Conservation (phyloP, 2,113 vertebrate species). For the Suncus etruscus region DNA sequence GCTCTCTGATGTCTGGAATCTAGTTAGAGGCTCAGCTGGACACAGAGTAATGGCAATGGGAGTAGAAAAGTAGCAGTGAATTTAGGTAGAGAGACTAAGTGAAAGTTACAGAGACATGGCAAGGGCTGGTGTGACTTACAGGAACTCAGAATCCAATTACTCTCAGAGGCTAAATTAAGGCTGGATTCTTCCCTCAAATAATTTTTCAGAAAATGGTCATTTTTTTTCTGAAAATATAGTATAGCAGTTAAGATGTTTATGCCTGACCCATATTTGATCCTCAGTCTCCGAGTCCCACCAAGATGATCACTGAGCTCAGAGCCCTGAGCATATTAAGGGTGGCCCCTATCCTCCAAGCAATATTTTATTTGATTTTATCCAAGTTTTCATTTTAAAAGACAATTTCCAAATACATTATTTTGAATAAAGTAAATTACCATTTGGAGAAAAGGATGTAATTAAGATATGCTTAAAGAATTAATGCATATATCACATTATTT, state of each 20-base stretch:
- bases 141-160: not conserved
- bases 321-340: too few species aligned
- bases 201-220: constrained; percentile 21
- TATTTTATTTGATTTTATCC: too few species aligned
- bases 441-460: not conserved
- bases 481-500: not conserved
- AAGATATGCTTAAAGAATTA: not conserved
- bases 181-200: not conserved
- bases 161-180: not conserved
- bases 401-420: not conserved
- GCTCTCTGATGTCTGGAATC: not conserved
- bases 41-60: too few species aligned
- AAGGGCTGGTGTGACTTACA: not conserved
- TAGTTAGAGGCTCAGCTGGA: not conserved
- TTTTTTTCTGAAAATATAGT: not conserved
- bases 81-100: not conserved
- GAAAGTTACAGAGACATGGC: not conserved
- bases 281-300: too few species aligned
- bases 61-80: not conserved
- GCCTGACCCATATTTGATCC: too few species aligned
- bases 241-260: too few species aligned
- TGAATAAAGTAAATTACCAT: constrained; percentile 15
- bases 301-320: too few species aligned
- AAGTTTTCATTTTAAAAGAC: too few species aligned
- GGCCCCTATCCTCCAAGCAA: too few species aligned